Base-by-base conservation (phyloP, 2,113 vertebrate genomes). In the Physeter macrocephalus region DNA sequence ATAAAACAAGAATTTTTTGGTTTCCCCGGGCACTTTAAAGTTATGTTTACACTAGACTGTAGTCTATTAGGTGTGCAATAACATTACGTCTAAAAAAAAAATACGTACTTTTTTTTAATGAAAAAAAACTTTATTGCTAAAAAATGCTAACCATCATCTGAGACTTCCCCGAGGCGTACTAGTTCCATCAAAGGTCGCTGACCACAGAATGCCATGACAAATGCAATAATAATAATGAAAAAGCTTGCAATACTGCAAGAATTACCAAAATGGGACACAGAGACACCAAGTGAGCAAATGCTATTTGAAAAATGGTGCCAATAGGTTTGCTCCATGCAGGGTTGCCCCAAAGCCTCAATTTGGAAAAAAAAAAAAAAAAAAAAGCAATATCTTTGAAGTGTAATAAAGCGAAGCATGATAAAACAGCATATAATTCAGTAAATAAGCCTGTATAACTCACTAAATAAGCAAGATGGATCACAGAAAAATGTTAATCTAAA, bases 261-360 rank as follows among this genome's bases (percentile, higher is more conserved):
- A 49, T 49, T 34, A 34, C 74, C 17, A 1, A 49, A 34, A 6
- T 14, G 31, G 20, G 29, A 20, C 17, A 27, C 72, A 34, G 72
- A 77, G 43, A 77, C 29, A 34, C 43, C 72, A 12, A 6, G 9
- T 20, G 43, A 49, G 29, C 74, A 49, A 49, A 77, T 1, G 18
- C 29, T 6, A 5, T 21, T 34, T 29, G 29, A 49, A 18, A 75
- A 75, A 49, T 0, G 2, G 17, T 8, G 0, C 43, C 15, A 29
- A 6, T 43, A 75, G 17, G 3, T 43, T 21, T 12, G 43, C 29
- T 34, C 6, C 29, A 34, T 29, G 29, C 29, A 12, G 43, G 41
- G 29, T 6, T 6, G 9, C 29, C 43, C 74, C 17, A 20, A 77
- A 21, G 5, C 17, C 74, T 49, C 43, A 12, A 6, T 49, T 0